phyloP scores from a whole-genome alignment of 2,888 invertebrate species.

The Drosophila subquinaria region DNA sequence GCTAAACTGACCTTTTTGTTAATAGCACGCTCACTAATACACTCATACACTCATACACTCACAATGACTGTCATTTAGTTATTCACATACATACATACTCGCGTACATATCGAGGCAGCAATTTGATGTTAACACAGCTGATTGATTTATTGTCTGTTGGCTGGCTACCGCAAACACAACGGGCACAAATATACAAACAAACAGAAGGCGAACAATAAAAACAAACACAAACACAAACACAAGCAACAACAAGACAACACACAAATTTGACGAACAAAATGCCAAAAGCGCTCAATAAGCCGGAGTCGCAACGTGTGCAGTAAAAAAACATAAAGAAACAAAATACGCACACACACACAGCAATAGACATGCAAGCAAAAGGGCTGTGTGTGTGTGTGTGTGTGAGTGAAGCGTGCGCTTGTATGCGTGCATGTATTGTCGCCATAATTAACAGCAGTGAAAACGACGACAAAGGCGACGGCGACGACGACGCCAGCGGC shows the following conservation, averaged over 20 bases:
- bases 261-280: conserved; percentile 56
- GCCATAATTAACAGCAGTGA: conserved; percentile 74
- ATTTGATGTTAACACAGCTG: conserved; percentile 80
- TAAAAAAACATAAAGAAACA: conserved; percentile 47
- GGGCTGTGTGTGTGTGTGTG: conserved; percentile 20
- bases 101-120: conserved; percentile 40
- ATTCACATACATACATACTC: neutral
- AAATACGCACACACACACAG: conserved; percentile 11
- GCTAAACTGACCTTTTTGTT: conserved; percentile 51
- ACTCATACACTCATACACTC: conserved; percentile 1
- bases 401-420: conserved; percentile 43
- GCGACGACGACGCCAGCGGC: conserved; percentile 49
- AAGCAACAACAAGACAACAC: conserved; percentile 33
- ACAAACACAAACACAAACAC: conserved; percentile 18
- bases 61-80: conserved; percentile 16
- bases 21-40: conserved; percentile 34
- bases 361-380: conserved; percentile 57
- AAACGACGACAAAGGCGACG: conserved; percentile 28
- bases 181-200: conserved; percentile 29
- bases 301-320: conserved; percentile 69
- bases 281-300: conserved; percentile 72
- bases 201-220: conserved; percentile 26
- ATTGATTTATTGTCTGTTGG: conserved; percentile 79
- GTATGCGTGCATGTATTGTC: conserved; percentile 72
- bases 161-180: conserved; percentile 65